These are phyloP conservation scores for Halyomorpha halys DNA, from an alignment of 1,140 invertebrate genomes.

Conservation along the genomic window DNA sequence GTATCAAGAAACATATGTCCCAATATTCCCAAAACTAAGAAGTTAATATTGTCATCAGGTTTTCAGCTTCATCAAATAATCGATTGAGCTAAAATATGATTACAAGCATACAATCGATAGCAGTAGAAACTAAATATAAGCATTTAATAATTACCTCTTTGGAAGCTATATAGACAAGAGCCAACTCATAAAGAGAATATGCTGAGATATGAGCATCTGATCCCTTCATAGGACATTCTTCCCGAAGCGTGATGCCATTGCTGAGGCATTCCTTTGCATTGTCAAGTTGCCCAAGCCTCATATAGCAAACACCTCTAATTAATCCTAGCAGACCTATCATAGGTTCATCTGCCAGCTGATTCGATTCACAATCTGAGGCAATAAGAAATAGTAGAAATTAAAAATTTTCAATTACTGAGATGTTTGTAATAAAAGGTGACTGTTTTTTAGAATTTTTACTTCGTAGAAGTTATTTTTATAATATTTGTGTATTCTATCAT, in stretches of 20 bases:
- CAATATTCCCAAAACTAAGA: too few species aligned
- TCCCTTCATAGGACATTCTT: neutral
- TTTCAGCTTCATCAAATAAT: too few species aligned
- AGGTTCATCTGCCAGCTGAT: conserved; percentile 9
- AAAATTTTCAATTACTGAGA: neutral
- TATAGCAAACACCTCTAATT: neutral
- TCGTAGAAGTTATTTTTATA: too few species aligned
- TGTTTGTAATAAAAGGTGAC: too few species aligned
- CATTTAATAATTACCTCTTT: neutral
- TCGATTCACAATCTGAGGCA: conserved; percentile 23
- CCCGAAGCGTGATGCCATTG: neutral
- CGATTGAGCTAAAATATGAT: too few species aligned
- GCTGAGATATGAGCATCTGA: conserved; percentile 19
- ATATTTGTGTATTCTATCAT: neutral
- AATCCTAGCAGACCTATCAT: neutral
- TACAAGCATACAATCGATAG: too few species aligned
- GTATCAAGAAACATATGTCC: too few species aligned
- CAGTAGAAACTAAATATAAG: too few species aligned
- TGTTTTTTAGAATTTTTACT: too few species aligned
- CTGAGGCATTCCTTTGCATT: neutral
- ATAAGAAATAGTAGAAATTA: neutral
- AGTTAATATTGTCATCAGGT: too few species aligned
- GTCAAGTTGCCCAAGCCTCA: neutral
- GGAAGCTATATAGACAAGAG: neutral
- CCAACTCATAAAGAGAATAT: conserved; percentile 5